These are phyloP conservation scores for Aphodius sticticus DNA, from an alignment of 2,888 invertebrate species.

Conservation along the genomic window DNA sequence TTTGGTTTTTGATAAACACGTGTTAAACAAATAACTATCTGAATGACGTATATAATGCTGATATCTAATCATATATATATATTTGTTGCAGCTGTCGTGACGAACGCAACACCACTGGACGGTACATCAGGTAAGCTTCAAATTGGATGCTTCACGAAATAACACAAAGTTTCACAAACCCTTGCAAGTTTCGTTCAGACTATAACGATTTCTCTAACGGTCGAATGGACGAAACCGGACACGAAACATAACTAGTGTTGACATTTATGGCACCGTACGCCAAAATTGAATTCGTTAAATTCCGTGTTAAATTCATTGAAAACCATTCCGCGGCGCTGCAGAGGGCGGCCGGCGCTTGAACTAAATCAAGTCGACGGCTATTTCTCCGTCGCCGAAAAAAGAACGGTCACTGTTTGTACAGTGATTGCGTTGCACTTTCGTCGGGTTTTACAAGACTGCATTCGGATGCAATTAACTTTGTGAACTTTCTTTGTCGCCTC, in stretches of 20 bases:
- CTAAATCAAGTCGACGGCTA: neutral
- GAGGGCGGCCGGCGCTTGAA: neutral
- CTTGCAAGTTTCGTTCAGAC: neutral
- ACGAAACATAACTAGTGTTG: neutral
- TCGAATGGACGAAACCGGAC: neutral
- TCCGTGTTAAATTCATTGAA: neutral
- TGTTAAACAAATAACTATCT: too few species aligned
- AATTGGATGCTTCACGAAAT: too few species aligned
- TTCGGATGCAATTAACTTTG: neutral
- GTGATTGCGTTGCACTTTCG: neutral
- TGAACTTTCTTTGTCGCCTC: slow-evolving; percentile 4
- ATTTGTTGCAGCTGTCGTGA: neutral
- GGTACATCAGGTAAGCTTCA: neutral
- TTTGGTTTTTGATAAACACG: too few species aligned
- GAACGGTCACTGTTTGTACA: neutral
- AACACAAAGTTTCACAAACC: neutral
- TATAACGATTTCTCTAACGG: neutral
- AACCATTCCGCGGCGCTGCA: neutral
- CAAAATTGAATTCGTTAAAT: neutral
- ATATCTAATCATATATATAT: neutral
- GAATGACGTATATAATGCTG: neutral
- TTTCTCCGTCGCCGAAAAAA: neutral
- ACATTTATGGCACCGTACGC: neutral
- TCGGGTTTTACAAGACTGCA: neutral
- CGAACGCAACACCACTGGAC: neutral